Evolutionary conservation across 2,888 invertebrate species (phyloP).

Genomic region (Drosophila macrospina): DNA sequence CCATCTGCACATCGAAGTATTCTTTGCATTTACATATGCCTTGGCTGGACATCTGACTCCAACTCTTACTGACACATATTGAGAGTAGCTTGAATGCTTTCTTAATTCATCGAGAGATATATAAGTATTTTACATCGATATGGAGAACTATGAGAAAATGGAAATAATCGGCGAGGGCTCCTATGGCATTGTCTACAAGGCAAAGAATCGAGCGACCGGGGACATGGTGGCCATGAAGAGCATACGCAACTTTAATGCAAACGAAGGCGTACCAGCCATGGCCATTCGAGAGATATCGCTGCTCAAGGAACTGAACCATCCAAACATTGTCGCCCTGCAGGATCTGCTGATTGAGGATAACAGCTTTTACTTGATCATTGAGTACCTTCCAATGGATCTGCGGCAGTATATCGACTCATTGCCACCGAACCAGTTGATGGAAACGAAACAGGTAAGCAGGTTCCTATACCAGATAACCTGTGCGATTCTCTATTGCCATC

Average conservation of each 20-base stretch:
- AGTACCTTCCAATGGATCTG: slow-evolving; percentile 1
- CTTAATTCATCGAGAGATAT: not conserved
- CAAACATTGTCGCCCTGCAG: not conserved
- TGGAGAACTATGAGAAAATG: not conserved
- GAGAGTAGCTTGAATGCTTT: not conserved
- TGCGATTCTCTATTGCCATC: slow-evolving; percentile 13
- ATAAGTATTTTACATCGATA: not conserved
- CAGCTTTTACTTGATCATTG: not conserved
- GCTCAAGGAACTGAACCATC: not conserved
- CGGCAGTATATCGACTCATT: not conserved
- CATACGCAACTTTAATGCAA: not conserved
- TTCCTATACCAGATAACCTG: slow-evolving; percentile 8
- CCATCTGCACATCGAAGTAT: too few relatives aligned
- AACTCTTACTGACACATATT: too few relatives aligned
- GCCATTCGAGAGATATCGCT: not conserved
- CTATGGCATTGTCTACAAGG: slow-evolving; percentile 3
- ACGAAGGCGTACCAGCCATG: not conserved
- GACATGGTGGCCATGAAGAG: slow-evolving; percentile 4
- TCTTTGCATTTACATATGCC: not conserved
- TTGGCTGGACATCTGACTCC: too few relatives aligned
- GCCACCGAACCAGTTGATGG: not conserved
- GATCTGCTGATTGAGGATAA: not conserved
- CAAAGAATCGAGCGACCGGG: not conserved
- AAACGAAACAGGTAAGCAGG: not conserved
- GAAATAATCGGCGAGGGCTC: not conserved